Conservation (phyloP, 2,888 invertebrate genomes). For the Branchinecta sandiegonensis region DNA sequence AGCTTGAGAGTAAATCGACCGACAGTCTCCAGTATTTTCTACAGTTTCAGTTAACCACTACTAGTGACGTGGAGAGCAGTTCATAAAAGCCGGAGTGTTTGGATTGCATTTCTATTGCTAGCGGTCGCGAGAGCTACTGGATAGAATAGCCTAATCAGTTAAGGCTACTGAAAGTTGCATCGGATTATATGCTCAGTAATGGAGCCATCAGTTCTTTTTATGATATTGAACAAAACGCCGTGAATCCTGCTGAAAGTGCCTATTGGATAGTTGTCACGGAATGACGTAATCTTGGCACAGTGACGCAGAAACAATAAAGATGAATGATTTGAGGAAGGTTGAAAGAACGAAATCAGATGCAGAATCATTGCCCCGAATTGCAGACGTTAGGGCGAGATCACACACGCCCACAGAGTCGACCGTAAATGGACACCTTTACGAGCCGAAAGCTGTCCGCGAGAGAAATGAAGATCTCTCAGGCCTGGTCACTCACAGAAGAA, state of each 20-base stretch:
- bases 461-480: neutral
- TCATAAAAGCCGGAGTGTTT: too few species aligned
- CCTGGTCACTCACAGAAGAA: conserved; percentile 5
- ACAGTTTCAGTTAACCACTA: neutral
- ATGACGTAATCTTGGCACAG: too few species aligned
- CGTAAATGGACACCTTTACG: neutral
- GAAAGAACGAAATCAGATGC: conserved; percentile 13
- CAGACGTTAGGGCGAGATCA: neutral
- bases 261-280: too few species aligned
- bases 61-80: too few species aligned
- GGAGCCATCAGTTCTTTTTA: too few species aligned
- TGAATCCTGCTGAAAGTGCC: too few species aligned
- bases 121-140: too few species aligned
- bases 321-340: neutral
- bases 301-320: neutral
- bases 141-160: too few species aligned
- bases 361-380: neutral
- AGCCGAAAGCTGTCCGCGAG: neutral
- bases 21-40: conserved; percentile 15
- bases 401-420: conserved; percentile 4
- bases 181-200: too few species aligned
- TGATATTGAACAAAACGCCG: too few species aligned
- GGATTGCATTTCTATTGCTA: too few species aligned
- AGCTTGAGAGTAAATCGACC: conserved; percentile 2
- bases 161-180: too few species aligned